Evolutionary conservation across 2,888 invertebrate species (phyloP).

Genomic region (Eulithis testata): DNA sequence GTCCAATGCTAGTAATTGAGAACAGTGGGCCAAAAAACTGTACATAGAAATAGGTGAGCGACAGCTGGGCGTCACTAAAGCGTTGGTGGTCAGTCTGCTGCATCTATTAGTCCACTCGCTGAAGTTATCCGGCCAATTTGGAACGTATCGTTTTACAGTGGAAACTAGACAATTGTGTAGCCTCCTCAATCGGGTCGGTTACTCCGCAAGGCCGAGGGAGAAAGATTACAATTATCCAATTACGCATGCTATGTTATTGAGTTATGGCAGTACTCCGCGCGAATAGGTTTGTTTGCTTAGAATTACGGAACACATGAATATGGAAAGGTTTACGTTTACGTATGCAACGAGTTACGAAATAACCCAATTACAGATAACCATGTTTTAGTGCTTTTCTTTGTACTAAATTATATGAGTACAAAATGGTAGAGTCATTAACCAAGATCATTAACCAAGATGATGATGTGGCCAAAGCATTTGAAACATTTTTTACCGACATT

Average conservation of each 20-base stretch:
- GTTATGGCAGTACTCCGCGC: constrained; percentile 62
- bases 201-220: constrained; percentile 66
- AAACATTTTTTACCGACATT: too few relatives aligned
- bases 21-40: constrained; percentile 76
- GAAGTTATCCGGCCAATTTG: constrained; percentile 39
- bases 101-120: constrained; percentile 48
- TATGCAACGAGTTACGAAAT: constrained; percentile 29
- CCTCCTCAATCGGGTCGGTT: constrained; percentile 46
- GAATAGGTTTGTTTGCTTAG: constrained; percentile 52
- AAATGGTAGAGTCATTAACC: too few relatives aligned
- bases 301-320: constrained; percentile 49
- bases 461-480: too few relatives aligned
- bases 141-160: constrained; percentile 32
- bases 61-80: constrained; percentile 31
- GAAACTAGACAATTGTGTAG: constrained; percentile 14
- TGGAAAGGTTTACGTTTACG: constrained; percentile 33
- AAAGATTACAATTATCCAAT: constrained; percentile 77
- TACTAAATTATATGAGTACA: too few relatives aligned
- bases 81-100: constrained; percentile 40
- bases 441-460: too few relatives aligned
- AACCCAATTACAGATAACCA: constrained; percentile 40
- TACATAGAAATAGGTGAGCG: constrained; percentile 52
- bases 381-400: too few relatives aligned
- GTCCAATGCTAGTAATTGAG: constrained; percentile 79
- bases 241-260: constrained; percentile 67